Conservation (phyloP, 2,888 invertebrate genomes). For the Lydus trimaculatus region DNA sequence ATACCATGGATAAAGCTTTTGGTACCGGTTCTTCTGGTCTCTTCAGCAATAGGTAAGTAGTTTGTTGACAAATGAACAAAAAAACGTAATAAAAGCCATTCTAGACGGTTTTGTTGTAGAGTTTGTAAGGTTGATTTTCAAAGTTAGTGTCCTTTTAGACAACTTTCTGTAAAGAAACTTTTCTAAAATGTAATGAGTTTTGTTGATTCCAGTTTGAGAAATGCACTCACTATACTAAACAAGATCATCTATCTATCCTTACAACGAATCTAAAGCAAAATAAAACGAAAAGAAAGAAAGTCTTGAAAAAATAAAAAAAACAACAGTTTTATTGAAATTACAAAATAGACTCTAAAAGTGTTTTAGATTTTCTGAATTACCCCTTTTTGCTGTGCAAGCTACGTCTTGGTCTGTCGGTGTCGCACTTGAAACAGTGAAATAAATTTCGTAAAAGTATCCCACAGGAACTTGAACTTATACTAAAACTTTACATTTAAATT, state of each 20-base stretch:
- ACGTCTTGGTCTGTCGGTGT: not conserved
- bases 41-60: constrained; percentile 53
- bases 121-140: constrained; percentile 29
- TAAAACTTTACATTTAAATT: constrained; percentile 43
- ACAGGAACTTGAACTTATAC: constrained; percentile 39
- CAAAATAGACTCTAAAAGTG: constrained; percentile 30
- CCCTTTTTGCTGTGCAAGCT: not conserved
- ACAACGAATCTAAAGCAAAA: constrained; percentile 15
- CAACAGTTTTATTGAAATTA: constrained; percentile 23
- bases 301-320: not conserved
- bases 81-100: not conserved
- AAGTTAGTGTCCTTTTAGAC: constrained; percentile 23
- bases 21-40: constrained; percentile 50
- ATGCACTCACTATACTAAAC: not conserved
- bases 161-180: not conserved
- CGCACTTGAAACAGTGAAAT: constrained; percentile 31
- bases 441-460: constrained; percentile 40
- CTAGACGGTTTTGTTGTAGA: constrained; percentile 5
- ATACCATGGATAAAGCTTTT: constrained; percentile 56
- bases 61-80: not conserved
- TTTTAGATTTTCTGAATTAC: constrained; percentile 12
- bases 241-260: not conserved
- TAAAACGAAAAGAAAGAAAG: constrained; percentile 7
- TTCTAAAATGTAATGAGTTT: constrained; percentile 5
- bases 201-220: not conserved